phyloP scores from a whole-genome alignment of 2,113 vertebrate species.

The Heloderma charlesbogerti region DNA sequence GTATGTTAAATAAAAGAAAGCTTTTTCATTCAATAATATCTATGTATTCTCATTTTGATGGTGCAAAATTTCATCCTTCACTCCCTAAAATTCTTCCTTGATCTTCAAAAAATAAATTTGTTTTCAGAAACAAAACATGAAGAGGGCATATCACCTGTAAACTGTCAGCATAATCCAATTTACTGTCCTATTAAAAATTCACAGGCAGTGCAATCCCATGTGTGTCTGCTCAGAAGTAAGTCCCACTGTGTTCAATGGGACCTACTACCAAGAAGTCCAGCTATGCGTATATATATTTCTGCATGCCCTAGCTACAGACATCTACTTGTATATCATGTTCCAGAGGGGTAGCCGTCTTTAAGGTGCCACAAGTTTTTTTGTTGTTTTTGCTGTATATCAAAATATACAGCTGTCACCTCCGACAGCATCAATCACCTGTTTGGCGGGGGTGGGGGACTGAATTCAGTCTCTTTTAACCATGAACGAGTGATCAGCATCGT shows the following conservation, averaged over 20 bases:
- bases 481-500: background rate
- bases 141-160: background rate
- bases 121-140: background rate
- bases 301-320: background rate
- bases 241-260: no score
- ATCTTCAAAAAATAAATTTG: background rate
- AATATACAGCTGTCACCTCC: background rate
- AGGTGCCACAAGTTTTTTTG: background rate
- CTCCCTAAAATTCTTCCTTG: conserved; percentile 10
- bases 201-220: no score
- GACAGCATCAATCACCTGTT: no score
- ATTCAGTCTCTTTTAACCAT: background rate
- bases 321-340: background rate
- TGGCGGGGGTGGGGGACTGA: background rate
- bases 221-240: no score
- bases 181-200: background rate
- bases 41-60: background rate
- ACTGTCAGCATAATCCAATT: background rate
- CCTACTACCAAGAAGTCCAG: background rate
- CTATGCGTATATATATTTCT: background rate
- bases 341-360: background rate
- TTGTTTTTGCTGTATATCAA: background rate
- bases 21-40: background rate
- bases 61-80: conserved; percentile 17
- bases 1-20: background rate